These are phyloP conservation scores for Meda fulgida DNA, from an alignment of 2,797 vertebrate species.

Conservation along the genomic window DNA sequence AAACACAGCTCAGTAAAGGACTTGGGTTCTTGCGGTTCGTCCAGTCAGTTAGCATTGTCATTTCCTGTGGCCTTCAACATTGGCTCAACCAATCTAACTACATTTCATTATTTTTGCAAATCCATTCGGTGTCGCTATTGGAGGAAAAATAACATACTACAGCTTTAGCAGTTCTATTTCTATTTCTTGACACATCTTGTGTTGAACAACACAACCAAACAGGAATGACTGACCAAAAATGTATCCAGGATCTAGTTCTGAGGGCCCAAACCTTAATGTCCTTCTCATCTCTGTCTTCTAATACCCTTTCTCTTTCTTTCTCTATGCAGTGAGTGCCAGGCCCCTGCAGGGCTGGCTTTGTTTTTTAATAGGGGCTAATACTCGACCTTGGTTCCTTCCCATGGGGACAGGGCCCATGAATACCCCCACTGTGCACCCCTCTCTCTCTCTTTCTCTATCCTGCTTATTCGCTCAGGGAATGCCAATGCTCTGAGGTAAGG, in stretches of 20 bases:
- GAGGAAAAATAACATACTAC: background rate
- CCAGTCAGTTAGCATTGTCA: background rate
- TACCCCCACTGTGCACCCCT: slow-evolving; percentile 62
- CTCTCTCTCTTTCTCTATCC: slow-evolving; percentile 50
- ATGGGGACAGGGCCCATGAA: slow-evolving; percentile 62
- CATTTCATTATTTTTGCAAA: background rate
- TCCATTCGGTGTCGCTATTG: background rate
- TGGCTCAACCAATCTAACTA: background rate
- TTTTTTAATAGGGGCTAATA: slow-evolving; percentile 69
- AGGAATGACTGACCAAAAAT: background rate
- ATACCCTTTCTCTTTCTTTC: slow-evolving; percentile 55
- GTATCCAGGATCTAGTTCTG: slow-evolving; percentile 15
- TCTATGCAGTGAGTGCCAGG: slow-evolving; percentile 52
- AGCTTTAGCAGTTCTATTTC: background rate
- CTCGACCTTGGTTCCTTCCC: slow-evolving; percentile 65
- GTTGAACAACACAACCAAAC: background rate
- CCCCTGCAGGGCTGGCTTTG: slow-evolving; percentile 65
- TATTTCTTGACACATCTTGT: background rate
- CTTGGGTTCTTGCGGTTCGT: background rate
- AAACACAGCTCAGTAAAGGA: background rate
- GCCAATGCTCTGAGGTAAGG: slow-evolving; percentile 67
- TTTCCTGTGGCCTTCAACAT: background rate
- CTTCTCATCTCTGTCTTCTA: slow-evolving; percentile 65
- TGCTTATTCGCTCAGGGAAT: slow-evolving; percentile 61
- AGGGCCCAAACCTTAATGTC: slow-evolving; percentile 50